Evolutionary conservation across 2,888 invertebrate species (phyloP), one percentile per base, ranked within the genome.

Genomic region (Dryobotodes eremita): DNA sequence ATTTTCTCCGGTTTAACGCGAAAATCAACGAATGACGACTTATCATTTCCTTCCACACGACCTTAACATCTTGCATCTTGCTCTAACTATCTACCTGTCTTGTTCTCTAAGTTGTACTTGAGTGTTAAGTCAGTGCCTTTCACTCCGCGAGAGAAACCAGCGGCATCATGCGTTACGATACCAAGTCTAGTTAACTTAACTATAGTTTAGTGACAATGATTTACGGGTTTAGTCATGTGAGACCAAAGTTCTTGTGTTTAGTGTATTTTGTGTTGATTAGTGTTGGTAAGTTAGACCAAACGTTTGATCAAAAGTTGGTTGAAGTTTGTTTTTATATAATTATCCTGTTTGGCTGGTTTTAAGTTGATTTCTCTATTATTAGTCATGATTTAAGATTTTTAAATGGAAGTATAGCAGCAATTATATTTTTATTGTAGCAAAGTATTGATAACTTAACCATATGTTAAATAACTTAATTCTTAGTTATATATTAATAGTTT

Each of bases 201-300:
- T 53, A n/a, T 80, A 76, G 86, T 77, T 77, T 73, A 94, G 92
- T 90, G 88, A 92, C 77, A 89, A 82, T 85, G 88, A 82, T 83
- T 82, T 73, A 84, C 84, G 85, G 73, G 76, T 79, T 87, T 94
- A 94, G 94, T 95, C 93, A 93, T 90, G 88, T 90, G 83, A 91
- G 93, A 90, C 95, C 96, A 95, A 96, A 96, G 95, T 90, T 94
- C 79, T 91, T 94, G 86, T 92, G 89, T 90, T 80, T 95, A 92
- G 85, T 94, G 90, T 89, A 90, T 82, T 90, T 94, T 90, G 73
- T 87, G 55, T 86, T 85, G 48, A 57, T 81, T 23, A 76, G 68
- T 88, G 73, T 88, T 71, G 86, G 89, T 87, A 80, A 88, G 89
- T 83, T 71, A 23, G 46, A 6, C 0, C 6, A 10, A 36, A 62